Percentiles rank a stretch among this genome's conserved stretches.
These are phyloP conservation scores for Paratrypauchen microcephalus DNA, from an alignment of 2,797 vertebrate species.

Conservation along the genomic window DNA sequence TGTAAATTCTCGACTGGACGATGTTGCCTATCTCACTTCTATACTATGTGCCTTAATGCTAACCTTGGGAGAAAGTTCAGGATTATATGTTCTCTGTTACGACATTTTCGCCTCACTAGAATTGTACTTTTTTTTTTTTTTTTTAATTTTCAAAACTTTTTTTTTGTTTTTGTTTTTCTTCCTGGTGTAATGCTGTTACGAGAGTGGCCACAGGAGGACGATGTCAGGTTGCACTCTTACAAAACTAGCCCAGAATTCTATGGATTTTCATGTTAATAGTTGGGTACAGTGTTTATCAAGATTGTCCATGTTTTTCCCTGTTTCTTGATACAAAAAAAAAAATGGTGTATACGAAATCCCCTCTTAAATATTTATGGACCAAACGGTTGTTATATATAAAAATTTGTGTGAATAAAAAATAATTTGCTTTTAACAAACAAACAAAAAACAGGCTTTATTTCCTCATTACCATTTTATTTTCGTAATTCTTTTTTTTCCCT, in stretches of 20 bases:
- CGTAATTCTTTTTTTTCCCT: slow-evolving; percentile 57
- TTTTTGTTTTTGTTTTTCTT: slow-evolving; percentile 52
- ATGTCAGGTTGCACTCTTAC: slow-evolving; percentile 98
- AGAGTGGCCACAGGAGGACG: slow-evolving; percentile 81
- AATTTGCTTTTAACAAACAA: slow-evolving; percentile 88
- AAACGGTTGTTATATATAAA: slow-evolving; percentile 99
- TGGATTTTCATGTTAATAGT: slow-evolving; percentile 99
- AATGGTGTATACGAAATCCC: slow-evolving; percentile 99
- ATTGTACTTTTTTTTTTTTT: slow-evolving; percentile 99
- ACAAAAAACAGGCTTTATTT: slow-evolving; percentile 86
- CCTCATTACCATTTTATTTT: slow-evolving; percentile 79
- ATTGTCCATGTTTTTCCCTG: slow-evolving; percentile 98
- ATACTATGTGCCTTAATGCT: slow-evolving; percentile 93
- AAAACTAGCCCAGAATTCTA: slow-evolving; percentile 95
- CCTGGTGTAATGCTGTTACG: slow-evolving; percentile 94
- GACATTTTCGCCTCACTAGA: slow-evolving; percentile 99
- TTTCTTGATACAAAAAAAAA: slow-evolving; percentile 92
- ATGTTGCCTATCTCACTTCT: slow-evolving; percentile 98
- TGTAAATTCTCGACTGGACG: slow-evolving; percentile 90
- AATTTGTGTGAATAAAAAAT: slow-evolving; percentile 99
- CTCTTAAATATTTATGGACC: slow-evolving; percentile 99
- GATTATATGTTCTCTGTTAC: slow-evolving; percentile 99
- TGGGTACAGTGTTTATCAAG: slow-evolving; percentile 98
- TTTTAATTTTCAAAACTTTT: slow-evolving; percentile 66
- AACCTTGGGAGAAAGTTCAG: slow-evolving; percentile 98